A percentile compares a stretch with the other conserved stretches of the same genome.
phyloP scores from a whole-genome alignment of 2,113 vertebrate species.

The Gallinago undulata region DNA sequence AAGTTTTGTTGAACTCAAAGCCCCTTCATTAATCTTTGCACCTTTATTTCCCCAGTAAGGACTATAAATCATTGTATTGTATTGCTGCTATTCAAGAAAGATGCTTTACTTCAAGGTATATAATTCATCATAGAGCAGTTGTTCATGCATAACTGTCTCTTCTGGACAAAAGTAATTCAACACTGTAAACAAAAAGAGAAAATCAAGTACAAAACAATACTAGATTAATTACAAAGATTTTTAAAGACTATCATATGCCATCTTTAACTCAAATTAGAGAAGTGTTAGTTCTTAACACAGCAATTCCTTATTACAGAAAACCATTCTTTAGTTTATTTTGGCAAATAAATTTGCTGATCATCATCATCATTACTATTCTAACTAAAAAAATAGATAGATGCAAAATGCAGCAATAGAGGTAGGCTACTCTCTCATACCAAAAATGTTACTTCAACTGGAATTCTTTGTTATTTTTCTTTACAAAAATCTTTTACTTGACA shows the following conservation, averaged over 20 bases:
- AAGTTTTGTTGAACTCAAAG: background rate
- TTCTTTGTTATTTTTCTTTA: background rate
- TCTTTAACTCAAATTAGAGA: background rate
- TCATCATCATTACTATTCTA: background rate
- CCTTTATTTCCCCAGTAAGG: constrained; percentile 30
- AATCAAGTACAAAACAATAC: background rate
- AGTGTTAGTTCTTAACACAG: background rate
- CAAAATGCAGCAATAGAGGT: background rate
- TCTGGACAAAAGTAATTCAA: constrained; percentile 1
- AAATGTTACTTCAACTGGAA: background rate
- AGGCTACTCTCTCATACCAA: background rate
- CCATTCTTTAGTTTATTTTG: background rate
- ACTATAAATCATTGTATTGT: constrained; percentile 26
- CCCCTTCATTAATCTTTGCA: constrained; percentile 12
- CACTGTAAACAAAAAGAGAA: background rate
- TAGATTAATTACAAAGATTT: constrained; percentile 1
- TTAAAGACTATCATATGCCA: background rate
- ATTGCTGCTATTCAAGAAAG: constrained; percentile 8
- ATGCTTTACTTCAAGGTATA: constrained; percentile 20
- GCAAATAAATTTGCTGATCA: background rate
- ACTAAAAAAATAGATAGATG: background rate
- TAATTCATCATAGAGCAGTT: constrained; percentile 21
- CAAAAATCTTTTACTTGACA: background rate
- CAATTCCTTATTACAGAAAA: background rate
- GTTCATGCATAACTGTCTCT: background rate